Conservation (phyloP, 2,113 vertebrate species). For the Orthonyx spaldingii region DNA sequence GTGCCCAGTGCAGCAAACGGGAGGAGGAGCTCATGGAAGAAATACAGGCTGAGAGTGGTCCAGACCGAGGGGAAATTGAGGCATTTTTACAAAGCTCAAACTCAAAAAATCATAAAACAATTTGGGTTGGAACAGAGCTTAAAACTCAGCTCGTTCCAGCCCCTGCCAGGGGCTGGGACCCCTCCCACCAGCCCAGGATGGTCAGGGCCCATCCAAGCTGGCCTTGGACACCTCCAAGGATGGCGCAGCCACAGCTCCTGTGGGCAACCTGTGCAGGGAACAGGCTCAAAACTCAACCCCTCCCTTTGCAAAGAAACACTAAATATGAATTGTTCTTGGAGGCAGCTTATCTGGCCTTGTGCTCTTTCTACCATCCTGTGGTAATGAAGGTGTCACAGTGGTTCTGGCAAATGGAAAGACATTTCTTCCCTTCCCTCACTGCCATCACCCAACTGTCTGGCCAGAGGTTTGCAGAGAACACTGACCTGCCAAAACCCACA, state of each 20-base stretch:
- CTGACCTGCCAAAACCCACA: rapidly evolving
- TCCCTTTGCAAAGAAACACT: background rate
- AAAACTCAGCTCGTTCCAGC: background rate
- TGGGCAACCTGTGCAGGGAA: background rate
- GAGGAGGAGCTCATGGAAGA: background rate
- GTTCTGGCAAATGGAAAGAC: background rate
- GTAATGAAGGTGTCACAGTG: background rate
- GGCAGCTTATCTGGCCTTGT: background rate
- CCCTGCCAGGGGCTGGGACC: background rate
- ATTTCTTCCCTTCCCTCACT: background rate
- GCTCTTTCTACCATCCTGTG: rapidly evolving
- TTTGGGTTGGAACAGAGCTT: background rate
- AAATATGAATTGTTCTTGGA: background rate
- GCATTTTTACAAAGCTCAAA: rapidly evolving
- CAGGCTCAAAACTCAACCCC: background rate
- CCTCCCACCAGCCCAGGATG: background rate
- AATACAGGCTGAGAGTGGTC: background rate
- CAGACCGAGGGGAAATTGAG: background rate
- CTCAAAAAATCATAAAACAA: background rate
- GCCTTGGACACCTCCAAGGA: background rate
- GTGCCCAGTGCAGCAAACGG: background rate
- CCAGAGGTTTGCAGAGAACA: background rate
- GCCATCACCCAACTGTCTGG: rapidly evolving
- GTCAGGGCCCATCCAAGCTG: background rate
- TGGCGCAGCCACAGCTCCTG: background rate